These are phyloP conservation scores for Diplazon laetatorius DNA, from an alignment of 2,888 invertebrate species.

Conservation along the genomic window DNA sequence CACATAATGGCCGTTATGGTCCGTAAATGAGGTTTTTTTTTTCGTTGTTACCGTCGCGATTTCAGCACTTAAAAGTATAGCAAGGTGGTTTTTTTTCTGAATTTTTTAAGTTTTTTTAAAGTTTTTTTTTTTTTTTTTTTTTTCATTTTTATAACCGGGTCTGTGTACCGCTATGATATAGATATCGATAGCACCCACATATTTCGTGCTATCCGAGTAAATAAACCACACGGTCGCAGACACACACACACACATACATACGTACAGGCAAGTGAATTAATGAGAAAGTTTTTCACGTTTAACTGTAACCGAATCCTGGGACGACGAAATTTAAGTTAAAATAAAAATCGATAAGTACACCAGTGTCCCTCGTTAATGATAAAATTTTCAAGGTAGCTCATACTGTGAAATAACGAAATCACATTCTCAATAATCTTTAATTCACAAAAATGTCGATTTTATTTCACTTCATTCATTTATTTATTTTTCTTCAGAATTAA, in stretches of 20 bases:
- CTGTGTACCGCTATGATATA: conserved; percentile 49
- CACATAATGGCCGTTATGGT: conserved; percentile 48
- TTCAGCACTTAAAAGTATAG: too few species aligned
- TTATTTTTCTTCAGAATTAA: too few species aligned
- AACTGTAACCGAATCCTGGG: not conserved
- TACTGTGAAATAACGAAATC: too few species aligned
- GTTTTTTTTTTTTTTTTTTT: too few species aligned
- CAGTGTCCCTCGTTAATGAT: not conserved
- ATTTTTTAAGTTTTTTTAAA: too few species aligned
- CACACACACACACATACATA: conserved; percentile 8
- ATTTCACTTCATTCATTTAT: too few species aligned
- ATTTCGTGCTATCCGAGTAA: conserved; percentile 39
- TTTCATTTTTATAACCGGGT: conserved; percentile 39
- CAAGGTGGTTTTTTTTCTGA: too few species aligned
- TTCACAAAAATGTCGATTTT: too few species aligned
- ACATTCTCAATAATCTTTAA: too few species aligned
- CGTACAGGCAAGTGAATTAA: conserved; percentile 18
- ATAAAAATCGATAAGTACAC: not conserved
- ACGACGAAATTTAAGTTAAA: not conserved
- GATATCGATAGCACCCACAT: conserved; percentile 61
- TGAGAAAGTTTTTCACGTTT: conserved; percentile 23
- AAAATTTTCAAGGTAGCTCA: too few species aligned
- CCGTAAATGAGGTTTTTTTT: too few species aligned
- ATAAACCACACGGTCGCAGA: conserved; percentile 18
- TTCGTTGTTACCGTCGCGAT: too few species aligned